These are phyloP conservation scores for Ceratosolen solmsi DNA, from an alignment of 1,140 invertebrate genomes.

Conservation along the genomic window DNA sequence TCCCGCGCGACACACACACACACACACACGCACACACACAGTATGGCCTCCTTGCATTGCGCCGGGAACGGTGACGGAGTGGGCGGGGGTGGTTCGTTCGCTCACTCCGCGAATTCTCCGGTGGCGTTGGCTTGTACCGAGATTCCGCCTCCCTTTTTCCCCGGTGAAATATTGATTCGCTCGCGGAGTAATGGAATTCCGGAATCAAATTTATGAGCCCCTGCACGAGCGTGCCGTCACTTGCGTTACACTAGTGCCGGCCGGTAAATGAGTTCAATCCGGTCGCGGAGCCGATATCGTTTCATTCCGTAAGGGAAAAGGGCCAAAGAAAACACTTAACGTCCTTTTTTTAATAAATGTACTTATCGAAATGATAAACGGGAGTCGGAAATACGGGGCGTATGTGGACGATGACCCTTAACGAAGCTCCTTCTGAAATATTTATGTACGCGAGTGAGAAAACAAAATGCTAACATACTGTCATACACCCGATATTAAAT, in stretches of 20 bases:
- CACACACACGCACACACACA: too few species aligned
- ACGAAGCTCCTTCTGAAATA: conserved; percentile 2
- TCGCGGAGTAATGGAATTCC: conserved; percentile 64
- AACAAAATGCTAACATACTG: neutral
- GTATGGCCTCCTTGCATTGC: too few species aligned
- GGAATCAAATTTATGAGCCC: conserved; percentile 65
- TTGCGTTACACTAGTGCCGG: neutral
- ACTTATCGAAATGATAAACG: neutral
- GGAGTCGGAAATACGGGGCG: neutral
- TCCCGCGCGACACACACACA: too few species aligned
- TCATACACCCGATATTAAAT: neutral
- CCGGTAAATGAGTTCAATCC: conserved; percentile 16
- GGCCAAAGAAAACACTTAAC: conserved; percentile 14
- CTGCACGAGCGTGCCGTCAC: conserved; percentile 46
- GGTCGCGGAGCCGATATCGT: neutral
- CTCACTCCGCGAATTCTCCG: conserved; percentile 45
- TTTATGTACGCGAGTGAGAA: neutral
- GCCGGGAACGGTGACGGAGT: too few species aligned
- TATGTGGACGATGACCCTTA: neutral
- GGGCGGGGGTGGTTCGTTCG: neutral
- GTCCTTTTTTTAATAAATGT: conserved; percentile 41
- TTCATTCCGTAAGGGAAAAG: neutral
- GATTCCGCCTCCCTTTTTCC: conserved; percentile 52
- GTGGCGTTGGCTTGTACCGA: neutral
- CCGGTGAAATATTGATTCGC: conserved; percentile 63